Conservation (phyloP, 2,888 invertebrate species). For the Orthosia incerta region DNA sequence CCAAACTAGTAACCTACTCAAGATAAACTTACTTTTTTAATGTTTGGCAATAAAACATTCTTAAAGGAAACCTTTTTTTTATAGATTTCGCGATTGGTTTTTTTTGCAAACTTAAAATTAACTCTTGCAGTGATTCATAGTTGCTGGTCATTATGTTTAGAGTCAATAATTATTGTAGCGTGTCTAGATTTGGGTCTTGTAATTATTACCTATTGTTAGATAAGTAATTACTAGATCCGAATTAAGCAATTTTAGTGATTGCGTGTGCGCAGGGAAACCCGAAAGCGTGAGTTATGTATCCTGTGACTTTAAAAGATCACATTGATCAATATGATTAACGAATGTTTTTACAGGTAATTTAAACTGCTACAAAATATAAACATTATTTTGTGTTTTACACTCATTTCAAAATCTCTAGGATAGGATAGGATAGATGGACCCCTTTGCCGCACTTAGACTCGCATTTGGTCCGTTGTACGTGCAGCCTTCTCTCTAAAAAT, state of each 20-base stretch:
- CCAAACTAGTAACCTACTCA: neutral
- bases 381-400: too few relatives aligned
- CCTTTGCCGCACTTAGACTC: too few relatives aligned
- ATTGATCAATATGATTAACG: neutral
- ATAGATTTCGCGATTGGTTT: conserved; percentile 25
- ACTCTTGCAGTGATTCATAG: conserved; percentile 31
- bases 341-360: neutral
- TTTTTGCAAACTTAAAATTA: conserved; percentile 14
- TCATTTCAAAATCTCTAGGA: too few relatives aligned
- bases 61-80: conserved; percentile 17
- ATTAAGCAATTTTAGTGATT: conserved; percentile 9
- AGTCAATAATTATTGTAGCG: conserved; percentile 41
- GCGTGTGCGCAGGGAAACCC: conserved; percentile 36
- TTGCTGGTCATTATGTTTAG: conserved; percentile 17
- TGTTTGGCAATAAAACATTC: conserved; percentile 14
- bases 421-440: too few relatives aligned
- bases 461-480: too few relatives aligned
- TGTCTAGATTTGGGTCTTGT: conserved; percentile 32
- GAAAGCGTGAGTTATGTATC: conserved; percentile 29
- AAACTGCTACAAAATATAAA: neutral
- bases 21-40: conserved; percentile 4
- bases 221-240: conserved; percentile 8
- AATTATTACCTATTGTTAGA: conserved; percentile 14
- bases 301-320: conserved; percentile 15
- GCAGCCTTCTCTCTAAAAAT: too few relatives aligned